Base-by-base conservation (phyloP, 2,797 vertebrate genomes). In the Ataeniobius toweri region DNA sequence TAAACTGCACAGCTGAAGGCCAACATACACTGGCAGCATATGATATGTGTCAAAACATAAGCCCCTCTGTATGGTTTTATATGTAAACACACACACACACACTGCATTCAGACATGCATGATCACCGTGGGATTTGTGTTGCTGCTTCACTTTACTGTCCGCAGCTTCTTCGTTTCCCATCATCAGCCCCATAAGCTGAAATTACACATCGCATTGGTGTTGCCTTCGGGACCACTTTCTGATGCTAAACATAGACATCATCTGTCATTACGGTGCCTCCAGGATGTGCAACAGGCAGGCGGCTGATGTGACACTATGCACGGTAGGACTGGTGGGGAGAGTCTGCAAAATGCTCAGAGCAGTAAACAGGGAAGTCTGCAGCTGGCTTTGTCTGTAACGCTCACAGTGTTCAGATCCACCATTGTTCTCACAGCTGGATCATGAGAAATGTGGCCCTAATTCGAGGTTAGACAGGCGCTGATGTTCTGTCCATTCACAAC, bases 161-260 rank as follows among this genome's bases (percentile, higher is more conserved):
- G 53, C 71, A 36, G 78, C 44, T 76, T 55, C 59, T 46, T 20
- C 7, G 3, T 48, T 72, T 55, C 22, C 39, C 50, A 24, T 51
- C 41, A 16, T 39, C 50, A 56, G 1, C 58, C 70, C 53, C 24
- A 28, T 26, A 74, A 65, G 31, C 65, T 71, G 36, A 48, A 74
- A 71, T 74, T 71, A 70, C 65, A 77, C 65, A n/a, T 65, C 12
- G 20, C 53, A 14, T 36, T 72, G 13, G 26, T 26, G 26, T 28
- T 55, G 39, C 24, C 59, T 71, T n/a, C 13, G 58, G 53, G 41
- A n/a, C 67, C 44, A 36, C 69, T 63, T 55, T 73, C 44, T 53
- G 36, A 53, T 22, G 70, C 63, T 73, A 55, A 68, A 76, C 77
- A 58, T 59, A 76, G 51, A 73, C 59, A 36, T 71, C 56, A 41